phyloP scores from a whole-genome alignment of 2,888 invertebrate species.

The Lydus trimaculatus region DNA sequence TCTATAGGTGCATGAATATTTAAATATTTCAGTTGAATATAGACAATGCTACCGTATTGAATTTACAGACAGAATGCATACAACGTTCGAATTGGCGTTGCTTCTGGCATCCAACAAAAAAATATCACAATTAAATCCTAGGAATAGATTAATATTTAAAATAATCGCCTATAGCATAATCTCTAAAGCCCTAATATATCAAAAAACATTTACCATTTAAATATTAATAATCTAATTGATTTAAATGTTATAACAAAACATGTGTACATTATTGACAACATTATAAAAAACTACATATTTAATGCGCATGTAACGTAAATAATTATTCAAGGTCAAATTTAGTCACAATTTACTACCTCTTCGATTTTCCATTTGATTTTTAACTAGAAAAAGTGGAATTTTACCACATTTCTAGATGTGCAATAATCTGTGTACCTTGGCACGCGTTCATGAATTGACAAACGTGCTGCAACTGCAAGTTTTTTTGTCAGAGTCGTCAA shows the following conservation, averaged over 20 bases:
- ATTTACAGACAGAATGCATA: conserved; percentile 53
- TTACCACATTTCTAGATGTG: no score
- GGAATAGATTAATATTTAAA: conserved; percentile 30
- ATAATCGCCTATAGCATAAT: not conserved
- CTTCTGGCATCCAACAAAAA: conserved; percentile 39
- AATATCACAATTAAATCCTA: conserved; percentile 43
- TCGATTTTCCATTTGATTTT: no score
- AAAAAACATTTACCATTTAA: not conserved
- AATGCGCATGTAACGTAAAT: no score
- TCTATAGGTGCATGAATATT: conserved; percentile 61
- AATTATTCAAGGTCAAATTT: no score
- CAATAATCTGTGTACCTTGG: no score
- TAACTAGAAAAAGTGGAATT: no score
- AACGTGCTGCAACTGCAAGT: no score
- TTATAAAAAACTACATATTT: no score
- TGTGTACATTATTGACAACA: no score
- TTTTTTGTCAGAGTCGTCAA: no score
- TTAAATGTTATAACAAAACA: not conserved
- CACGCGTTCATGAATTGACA: no score
- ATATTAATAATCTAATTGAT: not conserved
- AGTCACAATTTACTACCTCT: no score
- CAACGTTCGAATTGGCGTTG: conserved; percentile 36
- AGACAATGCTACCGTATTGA: conserved; percentile 58
- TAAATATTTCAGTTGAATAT: conserved; percentile 57
- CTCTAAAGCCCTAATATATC: not conserved